These are phyloP conservation scores for Lymantria monacha DNA, from an alignment of 2,888 invertebrate species.

Conservation along the genomic window DNA sequence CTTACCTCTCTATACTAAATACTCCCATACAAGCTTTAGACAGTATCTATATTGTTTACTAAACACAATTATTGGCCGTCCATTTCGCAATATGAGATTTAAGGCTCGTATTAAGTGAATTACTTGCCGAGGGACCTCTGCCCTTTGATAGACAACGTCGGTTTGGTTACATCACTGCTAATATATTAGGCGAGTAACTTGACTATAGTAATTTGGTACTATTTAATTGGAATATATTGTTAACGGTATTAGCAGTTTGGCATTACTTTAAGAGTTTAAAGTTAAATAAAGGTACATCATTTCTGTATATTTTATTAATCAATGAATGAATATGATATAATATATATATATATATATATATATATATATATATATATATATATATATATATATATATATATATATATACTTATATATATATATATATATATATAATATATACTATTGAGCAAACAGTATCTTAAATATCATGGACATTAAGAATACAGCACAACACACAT, in stretches of 20 bases:
- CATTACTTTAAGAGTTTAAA: background rate
- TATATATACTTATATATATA: no score
- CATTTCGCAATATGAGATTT: slow-evolving; percentile 80
- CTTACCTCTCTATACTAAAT: background rate
- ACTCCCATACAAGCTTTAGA: background rate
- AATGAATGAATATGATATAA: no score
- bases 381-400: no score
- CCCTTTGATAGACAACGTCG: slow-evolving; percentile 17
- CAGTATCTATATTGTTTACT: slow-evolving; percentile 52
- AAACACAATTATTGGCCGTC: slow-evolving; percentile 77
- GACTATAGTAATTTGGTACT: slow-evolving; percentile 17
- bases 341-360: no score
- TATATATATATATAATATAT: no score
- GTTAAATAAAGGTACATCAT: background rate
- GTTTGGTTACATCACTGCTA: slow-evolving; percentile 26
- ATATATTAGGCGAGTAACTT: slow-evolving; percentile 32
- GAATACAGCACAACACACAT: no score
- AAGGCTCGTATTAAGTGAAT: slow-evolving; percentile 78
- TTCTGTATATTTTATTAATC: no score
- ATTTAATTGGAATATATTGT: slow-evolving; percentile 20
- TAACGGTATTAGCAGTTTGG: background rate
- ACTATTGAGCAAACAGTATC: no score
- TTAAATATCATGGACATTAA: no score
- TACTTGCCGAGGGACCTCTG: slow-evolving; percentile 56
- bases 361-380: no score